phyloP scores from a whole-genome alignment of 2,888 invertebrate species.

The Chirona hameri region DNA sequence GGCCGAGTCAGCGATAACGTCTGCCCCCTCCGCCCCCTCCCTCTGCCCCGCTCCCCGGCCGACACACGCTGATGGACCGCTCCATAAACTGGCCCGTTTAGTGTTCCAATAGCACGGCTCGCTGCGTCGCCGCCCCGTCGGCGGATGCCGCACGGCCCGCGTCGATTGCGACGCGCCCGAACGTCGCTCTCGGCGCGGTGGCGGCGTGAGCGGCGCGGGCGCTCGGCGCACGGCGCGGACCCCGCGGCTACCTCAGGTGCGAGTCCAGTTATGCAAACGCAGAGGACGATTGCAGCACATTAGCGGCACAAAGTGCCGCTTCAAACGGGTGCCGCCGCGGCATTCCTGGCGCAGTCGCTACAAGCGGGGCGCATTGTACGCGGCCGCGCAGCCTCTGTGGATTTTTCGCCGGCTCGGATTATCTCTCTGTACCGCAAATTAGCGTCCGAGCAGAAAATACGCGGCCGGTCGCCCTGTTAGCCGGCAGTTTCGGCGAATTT shows the following conservation, averaged over 20 bases:
- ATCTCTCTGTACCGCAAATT: background rate
- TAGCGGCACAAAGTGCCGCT: background rate
- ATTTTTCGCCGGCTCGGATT: background rate
- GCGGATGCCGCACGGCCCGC: background rate
- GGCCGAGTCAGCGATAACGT: background rate
- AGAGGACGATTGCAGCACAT: background rate
- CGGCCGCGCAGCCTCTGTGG: background rate
- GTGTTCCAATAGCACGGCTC: slow-evolving; percentile 23
- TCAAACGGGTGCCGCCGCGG: background rate
- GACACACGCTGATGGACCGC: background rate
- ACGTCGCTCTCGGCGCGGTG: background rate
- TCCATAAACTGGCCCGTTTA: slow-evolving; percentile 6
- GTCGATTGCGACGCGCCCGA: background rate
- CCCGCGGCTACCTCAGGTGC: too few species aligned
- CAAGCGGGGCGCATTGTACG: background rate
- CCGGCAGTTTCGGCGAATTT: background rate
- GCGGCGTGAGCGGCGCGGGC: background rate
- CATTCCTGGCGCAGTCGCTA: background rate
- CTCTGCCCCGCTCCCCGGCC: background rate
- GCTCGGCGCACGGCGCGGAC: background rate
- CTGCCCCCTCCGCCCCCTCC: background rate
- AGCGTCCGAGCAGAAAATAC: background rate
- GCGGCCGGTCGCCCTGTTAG: background rate
- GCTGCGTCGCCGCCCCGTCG: background rate
- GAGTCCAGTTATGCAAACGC: background rate